Percentiles rank a stretch among this genome's conserved stretches.
Evolutionary conservation across 2,888 invertebrate species (phyloP).

Genomic region (Sarcophaga carnaria): DNA sequence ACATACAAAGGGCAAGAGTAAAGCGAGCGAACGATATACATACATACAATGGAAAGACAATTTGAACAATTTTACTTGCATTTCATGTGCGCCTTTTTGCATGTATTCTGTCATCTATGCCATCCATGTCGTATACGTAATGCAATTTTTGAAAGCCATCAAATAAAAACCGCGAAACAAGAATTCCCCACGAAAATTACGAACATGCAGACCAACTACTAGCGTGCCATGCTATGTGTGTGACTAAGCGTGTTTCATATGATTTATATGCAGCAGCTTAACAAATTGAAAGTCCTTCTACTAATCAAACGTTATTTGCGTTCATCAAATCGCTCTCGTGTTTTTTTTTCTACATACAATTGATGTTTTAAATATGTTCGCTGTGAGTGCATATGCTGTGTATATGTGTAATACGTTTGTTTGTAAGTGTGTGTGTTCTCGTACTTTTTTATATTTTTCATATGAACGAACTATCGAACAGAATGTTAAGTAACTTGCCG

Average conservation of each 20-base stretch:
- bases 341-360: not conserved
- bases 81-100: slow-evolving; percentile 25
- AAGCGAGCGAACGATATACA: not conserved
- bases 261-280: slow-evolving; percentile 12
- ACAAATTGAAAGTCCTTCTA: slow-evolving; percentile 65
- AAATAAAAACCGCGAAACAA: slow-evolving; percentile 67
- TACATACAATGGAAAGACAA: slow-evolving; percentile 16
- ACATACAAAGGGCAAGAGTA: not conserved
- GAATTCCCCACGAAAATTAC: slow-evolving; percentile 66
- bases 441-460: slow-evolving; percentile 27
- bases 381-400: slow-evolving; percentile 13
- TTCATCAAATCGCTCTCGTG: not conserved
- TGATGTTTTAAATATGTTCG: not conserved
- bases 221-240: slow-evolving; percentile 20
- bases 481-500: slow-evolving; percentile 68
- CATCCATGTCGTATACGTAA: slow-evolving; percentile 65
- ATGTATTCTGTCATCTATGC: slow-evolving; percentile 26
- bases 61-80: slow-evolving; percentile 62
- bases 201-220: slow-evolving; percentile 46
- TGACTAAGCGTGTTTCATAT: not conserved
- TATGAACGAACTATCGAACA: slow-evolving; percentile 7
- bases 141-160: slow-evolving; percentile 65
- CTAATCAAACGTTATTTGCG: slow-evolving; percentile 57
- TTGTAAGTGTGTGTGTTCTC: not conserved
- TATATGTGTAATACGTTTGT: slow-evolving; percentile 10